These are phyloP conservation scores for Scaptomyza hsui DNA, from an alignment of 1,140 invertebrate genomes.

Conservation along the genomic window DNA sequence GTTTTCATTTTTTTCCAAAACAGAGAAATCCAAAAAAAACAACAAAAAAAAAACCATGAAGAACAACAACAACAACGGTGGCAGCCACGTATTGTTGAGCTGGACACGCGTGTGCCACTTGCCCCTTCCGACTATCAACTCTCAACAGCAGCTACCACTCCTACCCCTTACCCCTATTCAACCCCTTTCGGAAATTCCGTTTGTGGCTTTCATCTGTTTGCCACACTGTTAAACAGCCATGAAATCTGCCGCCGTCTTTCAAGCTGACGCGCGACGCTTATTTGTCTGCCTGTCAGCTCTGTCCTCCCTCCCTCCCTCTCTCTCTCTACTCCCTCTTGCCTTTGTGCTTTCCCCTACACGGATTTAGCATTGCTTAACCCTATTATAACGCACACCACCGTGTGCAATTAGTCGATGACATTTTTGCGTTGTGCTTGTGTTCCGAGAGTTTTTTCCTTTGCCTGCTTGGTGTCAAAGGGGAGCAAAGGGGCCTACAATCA, in stretches of 20 bases:
- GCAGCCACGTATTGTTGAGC: background rate
- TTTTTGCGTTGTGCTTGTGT: slow-evolving; percentile 8
- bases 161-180: background rate
- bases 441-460: too few relatives aligned
- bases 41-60: background rate
- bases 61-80: background rate
- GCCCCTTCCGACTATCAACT: background rate
- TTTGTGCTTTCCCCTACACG: background rate
- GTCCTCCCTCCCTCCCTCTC: background rate
- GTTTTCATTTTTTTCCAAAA: slow-evolving; percentile 46
- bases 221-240: slow-evolving; percentile 18
- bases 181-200: background rate
- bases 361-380: slow-evolving; percentile 6
- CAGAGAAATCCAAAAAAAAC: too few relatives aligned
- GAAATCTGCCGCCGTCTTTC: slow-evolving; percentile 4
- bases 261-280: slow-evolving; percentile 2
- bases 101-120: background rate
- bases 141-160: background rate
- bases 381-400: slow-evolving; percentile 17
- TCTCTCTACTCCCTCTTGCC: background rate
- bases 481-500: too few relatives aligned
- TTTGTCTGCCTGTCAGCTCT: slow-evolving; percentile 20
- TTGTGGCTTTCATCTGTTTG: background rate
- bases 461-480: too few relatives aligned
- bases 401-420: slow-evolving; percentile 39